Percentiles rank a stretch among this genome's conserved stretches.
Evolutionary conservation across 2,888 invertebrate genomes (phyloP).

Genomic region (Cheilosia impressa): DNA sequence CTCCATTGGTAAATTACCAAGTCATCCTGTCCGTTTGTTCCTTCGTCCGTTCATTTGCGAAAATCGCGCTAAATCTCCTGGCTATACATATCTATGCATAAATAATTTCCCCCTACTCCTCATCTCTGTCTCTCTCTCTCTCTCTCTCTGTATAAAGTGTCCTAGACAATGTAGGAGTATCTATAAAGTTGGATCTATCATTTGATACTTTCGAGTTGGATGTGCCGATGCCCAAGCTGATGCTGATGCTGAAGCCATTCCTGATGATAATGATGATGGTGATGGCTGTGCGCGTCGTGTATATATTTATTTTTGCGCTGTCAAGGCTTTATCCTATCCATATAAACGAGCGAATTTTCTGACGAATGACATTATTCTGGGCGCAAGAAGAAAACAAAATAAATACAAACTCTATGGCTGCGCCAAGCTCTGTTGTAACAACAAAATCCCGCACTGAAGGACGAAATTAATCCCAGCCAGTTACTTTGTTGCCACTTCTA

Average conservation of each 20-base stretch:
- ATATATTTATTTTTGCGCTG: constrained; percentile 66
- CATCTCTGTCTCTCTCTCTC: no score
- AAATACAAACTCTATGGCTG: neutral
- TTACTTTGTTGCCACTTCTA: constrained; percentile 24
- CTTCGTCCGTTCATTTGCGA: constrained; percentile 61
- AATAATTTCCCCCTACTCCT: constrained; percentile 33
- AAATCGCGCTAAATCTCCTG: constrained; percentile 61
- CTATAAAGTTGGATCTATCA: constrained; percentile 55
- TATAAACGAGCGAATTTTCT: constrained; percentile 71
- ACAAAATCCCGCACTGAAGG: constrained; percentile 58
- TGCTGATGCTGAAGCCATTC: constrained; percentile 34
- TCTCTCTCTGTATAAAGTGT: neutral
- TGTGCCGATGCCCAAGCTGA: constrained; percentile 8
- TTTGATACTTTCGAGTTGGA: constrained; percentile 36
- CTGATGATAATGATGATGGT: constrained; percentile 56
- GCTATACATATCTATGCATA: constrained; percentile 58
- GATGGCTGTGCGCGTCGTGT: constrained; percentile 56
- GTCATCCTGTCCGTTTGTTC: constrained; percentile 65
- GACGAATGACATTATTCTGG: constrained; percentile 67
- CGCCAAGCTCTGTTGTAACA: constrained; percentile 30
- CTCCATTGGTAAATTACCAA: constrained; percentile 74
- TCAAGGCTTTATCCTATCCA: constrained; percentile 67
- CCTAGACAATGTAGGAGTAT: constrained; percentile 35
- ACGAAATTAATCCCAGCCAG: constrained; percentile 69
- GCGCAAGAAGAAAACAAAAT: constrained; percentile 1